Percentiles rank a stretch among this genome's conserved stretches.
Evolutionary conservation across 2,888 invertebrate genomes (phyloP).

Genomic region (Neria commutata): DNA sequence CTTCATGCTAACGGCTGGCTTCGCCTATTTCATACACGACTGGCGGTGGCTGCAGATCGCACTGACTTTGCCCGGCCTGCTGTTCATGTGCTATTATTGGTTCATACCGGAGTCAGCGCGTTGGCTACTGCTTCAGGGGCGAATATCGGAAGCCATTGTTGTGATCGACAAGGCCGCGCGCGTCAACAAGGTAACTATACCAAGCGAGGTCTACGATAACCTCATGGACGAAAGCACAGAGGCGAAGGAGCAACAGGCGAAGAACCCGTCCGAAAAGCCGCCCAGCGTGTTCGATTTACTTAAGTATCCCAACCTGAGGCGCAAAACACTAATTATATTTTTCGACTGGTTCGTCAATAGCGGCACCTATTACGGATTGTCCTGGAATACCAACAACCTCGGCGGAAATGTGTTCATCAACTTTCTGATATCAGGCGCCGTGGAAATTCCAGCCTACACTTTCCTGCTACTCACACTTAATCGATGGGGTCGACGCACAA

Average conservation of each 20-base stretch:
- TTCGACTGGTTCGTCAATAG: constrained; percentile 81
- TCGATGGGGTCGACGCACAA: constrained; percentile 72
- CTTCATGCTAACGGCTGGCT: constrained; percentile 71
- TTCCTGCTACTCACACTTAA: constrained; percentile 72
- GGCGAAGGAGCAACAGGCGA: constrained; percentile 35
- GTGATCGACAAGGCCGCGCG: constrained; percentile 70
- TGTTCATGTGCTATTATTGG: constrained; percentile 76
- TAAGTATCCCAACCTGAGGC: constrained; percentile 69
- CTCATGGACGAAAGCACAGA: constrained; percentile 63
- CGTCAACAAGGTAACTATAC: constrained; percentile 69
- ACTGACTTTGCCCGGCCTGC: constrained; percentile 71
- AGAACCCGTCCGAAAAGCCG: not conserved
- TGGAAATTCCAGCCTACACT: constrained; percentile 76
- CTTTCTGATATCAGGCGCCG: constrained; percentile 75
- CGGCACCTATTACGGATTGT: constrained; percentile 78
- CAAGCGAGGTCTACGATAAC: constrained; percentile 64
- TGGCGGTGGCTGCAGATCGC: constrained; percentile 75
- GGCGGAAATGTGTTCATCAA: constrained; percentile 76
- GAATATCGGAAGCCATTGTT: constrained; percentile 68
- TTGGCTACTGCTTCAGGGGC: constrained; percentile 72
- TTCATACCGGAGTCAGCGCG: constrained; percentile 77
- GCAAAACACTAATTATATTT: constrained; percentile 72
- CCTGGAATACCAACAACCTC: constrained; percentile 75
- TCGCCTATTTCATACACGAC: constrained; percentile 71
- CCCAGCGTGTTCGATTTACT: constrained; percentile 68